Percentiles rank a stretch among this genome's conserved stretches.
Conservation (phyloP, 2,888 invertebrate genomes). For the Drosophila cracens region DNA sequence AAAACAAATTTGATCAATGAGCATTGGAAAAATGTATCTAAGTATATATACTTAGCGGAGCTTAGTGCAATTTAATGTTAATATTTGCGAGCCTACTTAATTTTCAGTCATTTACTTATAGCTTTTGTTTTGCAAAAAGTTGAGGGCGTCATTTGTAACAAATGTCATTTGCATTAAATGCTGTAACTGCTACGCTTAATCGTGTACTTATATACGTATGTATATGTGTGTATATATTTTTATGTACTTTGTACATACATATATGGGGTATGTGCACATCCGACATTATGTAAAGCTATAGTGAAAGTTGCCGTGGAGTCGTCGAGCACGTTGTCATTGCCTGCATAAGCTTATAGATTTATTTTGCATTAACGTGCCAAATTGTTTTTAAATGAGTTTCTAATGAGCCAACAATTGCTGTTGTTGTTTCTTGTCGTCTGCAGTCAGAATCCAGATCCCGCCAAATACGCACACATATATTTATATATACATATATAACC, state of each 20-base stretch:
- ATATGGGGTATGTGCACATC: constrained; percentile 5
- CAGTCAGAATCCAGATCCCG: constrained; percentile 35
- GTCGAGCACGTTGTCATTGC: constrained; percentile 51
- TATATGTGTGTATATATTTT: constrained; percentile 4
- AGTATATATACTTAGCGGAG: neutral
- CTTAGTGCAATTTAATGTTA: neutral
- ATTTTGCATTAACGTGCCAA: constrained; percentile 81
- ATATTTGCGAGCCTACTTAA: constrained; percentile 8
- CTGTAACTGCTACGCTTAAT: constrained; percentile 43
- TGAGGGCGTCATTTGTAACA: constrained; percentile 68
- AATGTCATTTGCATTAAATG: constrained; percentile 72
- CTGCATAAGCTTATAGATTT: constrained; percentile 77
- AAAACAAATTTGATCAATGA: neutral
- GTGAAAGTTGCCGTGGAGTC: constrained; percentile 40
- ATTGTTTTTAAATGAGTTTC: constrained; percentile 81
- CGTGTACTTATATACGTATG: constrained; percentile 12
- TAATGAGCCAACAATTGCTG: constrained; percentile 77
- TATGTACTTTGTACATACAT: constrained; percentile 1
- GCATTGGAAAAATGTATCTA: neutral
- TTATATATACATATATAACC: constrained; percentile 19
- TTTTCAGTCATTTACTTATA: too few species aligned
- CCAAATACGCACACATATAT: constrained; percentile 14
- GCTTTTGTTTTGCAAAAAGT: constrained; percentile 10
- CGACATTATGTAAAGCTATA: constrained; percentile 27
- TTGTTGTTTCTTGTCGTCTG: constrained; percentile 42